A percentile compares a stretch with the other conserved stretches of the same genome.
These are phyloP conservation scores for Phoxinus phoxinus DNA, from an alignment of 2,113 vertebrate species.

Conservation along the genomic window DNA sequence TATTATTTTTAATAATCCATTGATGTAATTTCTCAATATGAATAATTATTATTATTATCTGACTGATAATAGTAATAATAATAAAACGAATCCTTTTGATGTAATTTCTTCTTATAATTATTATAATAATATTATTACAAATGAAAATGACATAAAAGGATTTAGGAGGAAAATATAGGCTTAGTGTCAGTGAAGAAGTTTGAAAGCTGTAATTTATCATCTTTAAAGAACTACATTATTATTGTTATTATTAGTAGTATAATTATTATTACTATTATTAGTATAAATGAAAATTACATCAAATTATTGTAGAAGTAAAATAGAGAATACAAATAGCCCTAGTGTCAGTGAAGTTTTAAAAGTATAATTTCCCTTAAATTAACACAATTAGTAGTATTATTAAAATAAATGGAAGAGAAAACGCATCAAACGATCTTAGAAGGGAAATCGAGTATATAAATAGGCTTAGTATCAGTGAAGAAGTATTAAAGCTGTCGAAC, in stretches of 20 bases:
- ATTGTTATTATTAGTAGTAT: background rate
- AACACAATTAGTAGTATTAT: background rate
- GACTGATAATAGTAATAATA: too few species aligned
- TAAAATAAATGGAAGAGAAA: background rate
- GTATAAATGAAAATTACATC: background rate
- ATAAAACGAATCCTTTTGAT: too few species aligned
- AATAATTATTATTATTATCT: too few species aligned
- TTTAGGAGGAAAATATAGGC: background rate
- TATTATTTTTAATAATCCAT: too few species aligned
- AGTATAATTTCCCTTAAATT: background rate
- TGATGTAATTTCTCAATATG: too few species aligned
- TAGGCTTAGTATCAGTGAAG: background rate
- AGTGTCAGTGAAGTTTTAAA: background rate
- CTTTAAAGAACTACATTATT: background rate
- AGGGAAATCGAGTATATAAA: background rate
- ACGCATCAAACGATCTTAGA: background rate
- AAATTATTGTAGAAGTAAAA: background rate
- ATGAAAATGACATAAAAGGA: background rate
- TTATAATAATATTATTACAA: background rate
- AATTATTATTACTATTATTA: too few species aligned
- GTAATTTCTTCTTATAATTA: background rate
- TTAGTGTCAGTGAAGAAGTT: background rate
- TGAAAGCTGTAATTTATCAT: background rate
- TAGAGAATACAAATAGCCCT: background rate
- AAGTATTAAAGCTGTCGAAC: background rate